Conservation (phyloP, 2,888 invertebrate genomes). For the Argyra leucocephala region DNA sequence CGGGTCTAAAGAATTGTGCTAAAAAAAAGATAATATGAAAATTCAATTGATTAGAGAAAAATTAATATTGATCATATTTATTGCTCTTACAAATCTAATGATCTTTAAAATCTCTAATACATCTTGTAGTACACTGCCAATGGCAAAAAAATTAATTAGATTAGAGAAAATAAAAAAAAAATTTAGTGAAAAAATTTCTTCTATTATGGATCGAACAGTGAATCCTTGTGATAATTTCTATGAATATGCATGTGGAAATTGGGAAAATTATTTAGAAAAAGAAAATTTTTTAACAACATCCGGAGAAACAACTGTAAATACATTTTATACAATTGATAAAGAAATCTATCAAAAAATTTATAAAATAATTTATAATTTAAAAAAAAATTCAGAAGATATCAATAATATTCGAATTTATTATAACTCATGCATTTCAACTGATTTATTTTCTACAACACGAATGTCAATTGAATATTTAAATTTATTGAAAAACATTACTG, state of each 20-base stretch:
- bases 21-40: too few species aligned
- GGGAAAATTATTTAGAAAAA: neutral
- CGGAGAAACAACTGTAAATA: neutral
- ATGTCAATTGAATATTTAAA: neutral
- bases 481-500: neutral
- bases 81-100: too few species aligned
- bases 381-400: neutral
- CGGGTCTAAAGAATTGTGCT: too few species aligned
- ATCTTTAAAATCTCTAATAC: too few species aligned
- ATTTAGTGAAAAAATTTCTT: neutral
- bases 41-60: too few species aligned
- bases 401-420: neutral
- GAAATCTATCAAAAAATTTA: neutral
- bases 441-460: neutral
- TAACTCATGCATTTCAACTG: neutral
- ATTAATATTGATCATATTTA: too few species aligned
- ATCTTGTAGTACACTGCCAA: too few species aligned
- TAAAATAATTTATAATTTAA: neutral
- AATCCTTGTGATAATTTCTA: conserved; percentile 11
- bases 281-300: neutral
- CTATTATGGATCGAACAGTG: neutral
- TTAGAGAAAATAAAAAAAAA: neutral
- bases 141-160: too few species aligned
- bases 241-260: conserved; percentile 12
- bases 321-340: neutral